Conservation (phyloP, 2,888 invertebrate species). For the Pollenia amentaria region DNA sequence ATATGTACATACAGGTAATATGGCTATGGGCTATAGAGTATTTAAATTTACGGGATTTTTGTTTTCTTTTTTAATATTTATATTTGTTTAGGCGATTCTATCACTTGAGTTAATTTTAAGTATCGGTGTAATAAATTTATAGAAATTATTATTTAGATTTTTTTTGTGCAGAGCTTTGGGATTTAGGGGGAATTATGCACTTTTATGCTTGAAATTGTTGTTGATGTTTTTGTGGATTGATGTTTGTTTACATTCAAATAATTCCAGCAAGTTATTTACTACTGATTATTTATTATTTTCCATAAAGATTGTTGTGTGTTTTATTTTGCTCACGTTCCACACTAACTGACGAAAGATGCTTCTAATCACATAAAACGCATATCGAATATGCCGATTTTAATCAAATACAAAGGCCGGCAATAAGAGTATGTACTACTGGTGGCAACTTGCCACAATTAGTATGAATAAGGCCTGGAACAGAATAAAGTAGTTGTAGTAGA, state of each 20-base stretch:
- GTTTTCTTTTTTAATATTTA: not conserved
- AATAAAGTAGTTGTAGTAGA: too few relatives aligned
- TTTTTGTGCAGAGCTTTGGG: not conserved
- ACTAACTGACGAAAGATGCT: constrained; percentile 43
- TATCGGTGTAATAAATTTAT: constrained; percentile 14
- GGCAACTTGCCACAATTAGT: constrained; percentile 26
- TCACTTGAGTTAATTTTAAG: not conserved
- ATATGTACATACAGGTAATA: not conserved
- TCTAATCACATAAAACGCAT: constrained; percentile 34
- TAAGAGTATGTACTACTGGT: not conserved
- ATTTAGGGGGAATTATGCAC: not conserved
- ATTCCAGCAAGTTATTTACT: constrained; percentile 42
- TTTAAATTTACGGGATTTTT: not conserved
- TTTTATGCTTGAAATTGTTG: constrained; percentile 22
- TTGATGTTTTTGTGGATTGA: constrained; percentile 23
- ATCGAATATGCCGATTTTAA: constrained; percentile 30
- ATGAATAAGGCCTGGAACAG: too few relatives aligned
- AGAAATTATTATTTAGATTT: constrained; percentile 6
- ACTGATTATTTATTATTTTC: constrained; percentile 49
- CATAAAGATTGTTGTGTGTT: constrained; percentile 13
- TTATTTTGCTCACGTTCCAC: constrained; percentile 59
- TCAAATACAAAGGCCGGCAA: constrained; percentile 16
- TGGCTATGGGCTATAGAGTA: not conserved
- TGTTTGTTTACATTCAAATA: constrained; percentile 67
- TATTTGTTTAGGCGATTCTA: constrained; percentile 9